Evolutionary conservation across 2,888 invertebrate species (phyloP), one percentile per base, ranked within the genome.

Genomic region (Onthophagus sagittarius): DNA sequence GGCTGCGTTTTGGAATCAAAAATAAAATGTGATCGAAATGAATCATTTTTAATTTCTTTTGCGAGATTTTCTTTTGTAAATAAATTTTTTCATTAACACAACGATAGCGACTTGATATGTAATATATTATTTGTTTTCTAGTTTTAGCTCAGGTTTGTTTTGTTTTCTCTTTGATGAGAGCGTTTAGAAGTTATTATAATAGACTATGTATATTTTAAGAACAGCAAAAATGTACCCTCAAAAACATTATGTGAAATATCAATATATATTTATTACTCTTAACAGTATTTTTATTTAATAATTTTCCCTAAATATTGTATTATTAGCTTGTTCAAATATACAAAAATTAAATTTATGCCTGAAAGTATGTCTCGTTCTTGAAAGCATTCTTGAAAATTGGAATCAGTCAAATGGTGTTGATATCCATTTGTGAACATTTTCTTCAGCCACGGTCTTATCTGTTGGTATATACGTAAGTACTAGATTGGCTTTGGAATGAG

Each of bases 1-100:
- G n/a, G 80, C 84, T 1, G 85, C 84, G 33, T 85, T 86, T 80
- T 85, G 85, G 85, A 85, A 83, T 76, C 79, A 81, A 11, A 82
- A 83, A 80, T 72, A 72, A 73, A 63, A 5, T 63, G 13, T n/a
- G 65, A 71, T 63, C 31, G 31, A 15, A 31, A 63, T 63, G 63
- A 39, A 33, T 39, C 33, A 32, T 14, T 32, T 32, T 14, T 23
- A 13, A 15, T 15, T 14, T 71, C 14, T 39, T 9, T 67, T 33
- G 39, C 69, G 39, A 67, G 14, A 33, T 72, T 69, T 69, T 69
- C 67, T 71, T 73, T 67, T 73, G 63, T 70, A 73, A 72, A 67
- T 74, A 64, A 67, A 13, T 62, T n/a, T 67, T 69, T 67, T 13
- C 9, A 62, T 15, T 7, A 70, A 69, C 72, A 74, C 74, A 74